Percentiles rank a stretch among this genome's conserved stretches.
Evolutionary conservation across 2,888 invertebrate species (phyloP).

Genomic region (Pammene fasciana): DNA sequence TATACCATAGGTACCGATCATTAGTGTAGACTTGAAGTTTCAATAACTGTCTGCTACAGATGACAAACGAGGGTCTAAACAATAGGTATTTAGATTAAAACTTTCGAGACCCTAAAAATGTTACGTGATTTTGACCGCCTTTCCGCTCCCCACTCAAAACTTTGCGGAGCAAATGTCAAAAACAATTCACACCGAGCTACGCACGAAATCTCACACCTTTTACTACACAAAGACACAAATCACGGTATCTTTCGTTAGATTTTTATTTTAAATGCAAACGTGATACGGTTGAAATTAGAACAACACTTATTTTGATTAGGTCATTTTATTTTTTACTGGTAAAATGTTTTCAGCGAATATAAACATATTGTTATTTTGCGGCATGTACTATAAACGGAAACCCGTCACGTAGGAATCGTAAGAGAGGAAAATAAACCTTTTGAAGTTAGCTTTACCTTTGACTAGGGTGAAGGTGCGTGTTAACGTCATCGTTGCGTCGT

Average conservation of each 20-base stretch:
- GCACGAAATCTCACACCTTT: constrained; percentile 8
- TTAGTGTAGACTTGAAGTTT: too few species aligned
- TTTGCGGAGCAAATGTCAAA: constrained; percentile 29
- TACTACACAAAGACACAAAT: not conserved
- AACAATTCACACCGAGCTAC: constrained; percentile 24
- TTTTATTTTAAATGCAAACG: not conserved
- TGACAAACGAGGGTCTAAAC: too few species aligned
- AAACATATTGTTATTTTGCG: constrained; percentile 4
- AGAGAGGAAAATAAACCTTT: not conserved
- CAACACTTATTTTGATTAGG: not conserved
- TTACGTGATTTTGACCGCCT: constrained; percentile 9
- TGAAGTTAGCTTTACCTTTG: not conserved
- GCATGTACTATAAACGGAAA: not conserved
- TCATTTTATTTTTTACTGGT: not conserved
- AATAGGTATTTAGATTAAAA: not conserved
- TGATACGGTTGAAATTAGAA: not conserved
- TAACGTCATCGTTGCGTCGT: too few species aligned
- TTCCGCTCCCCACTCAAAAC: constrained; percentile 22
- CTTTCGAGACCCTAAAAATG: constrained; percentile 18
- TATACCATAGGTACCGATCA: too few species aligned
- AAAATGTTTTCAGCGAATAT: constrained; percentile 3
- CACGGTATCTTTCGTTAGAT: not conserved
- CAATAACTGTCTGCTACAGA: too few species aligned
- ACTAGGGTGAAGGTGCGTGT: not conserved
- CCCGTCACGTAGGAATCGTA: not conserved